Conservation (phyloP, 2,113 vertebrate genomes). For the Ranitomeya variabilis region DNA sequence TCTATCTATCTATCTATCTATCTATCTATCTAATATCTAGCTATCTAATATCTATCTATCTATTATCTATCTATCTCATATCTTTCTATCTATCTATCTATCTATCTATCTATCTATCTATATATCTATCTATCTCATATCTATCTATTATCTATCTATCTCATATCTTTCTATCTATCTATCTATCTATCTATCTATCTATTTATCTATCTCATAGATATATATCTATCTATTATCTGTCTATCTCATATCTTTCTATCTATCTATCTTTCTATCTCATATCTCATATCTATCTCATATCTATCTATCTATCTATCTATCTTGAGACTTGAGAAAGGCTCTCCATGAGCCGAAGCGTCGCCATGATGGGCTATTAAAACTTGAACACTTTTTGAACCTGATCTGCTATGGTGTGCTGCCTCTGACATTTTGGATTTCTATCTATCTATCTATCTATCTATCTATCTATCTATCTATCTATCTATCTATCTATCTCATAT, state of each 20-base stretch:
- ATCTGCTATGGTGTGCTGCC: too few species aligned
- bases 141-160: neutral
- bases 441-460: neutral
- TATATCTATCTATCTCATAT: neutral
- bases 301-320: constrained; percentile 7
- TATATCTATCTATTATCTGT: neutral
- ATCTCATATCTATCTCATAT: neutral
- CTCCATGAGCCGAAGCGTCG: too few species aligned
- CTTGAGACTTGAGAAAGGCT: too few species aligned
- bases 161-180: constrained; percentile 9
- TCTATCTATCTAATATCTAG: constrained; percentile 1
- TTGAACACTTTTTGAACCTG: too few species aligned
- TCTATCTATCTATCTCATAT: constrained; percentile 10
- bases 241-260: constrained; percentile 14
- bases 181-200: constrained; percentile 4
- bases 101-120: too few species aligned
- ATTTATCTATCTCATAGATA: too few species aligned
- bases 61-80: neutral
- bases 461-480: constrained; percentile 7
- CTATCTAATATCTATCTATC: neutral
- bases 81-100: too few species aligned
- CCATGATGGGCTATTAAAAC: too few species aligned
- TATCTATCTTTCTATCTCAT: constrained; percentile 9
- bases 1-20: constrained; percentile 10
- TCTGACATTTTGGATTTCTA: too few species aligned